These are phyloP conservation scores for Watersipora subatra DNA, from an alignment of 1,140 invertebrate genomes.

Conservation along the genomic window DNA sequence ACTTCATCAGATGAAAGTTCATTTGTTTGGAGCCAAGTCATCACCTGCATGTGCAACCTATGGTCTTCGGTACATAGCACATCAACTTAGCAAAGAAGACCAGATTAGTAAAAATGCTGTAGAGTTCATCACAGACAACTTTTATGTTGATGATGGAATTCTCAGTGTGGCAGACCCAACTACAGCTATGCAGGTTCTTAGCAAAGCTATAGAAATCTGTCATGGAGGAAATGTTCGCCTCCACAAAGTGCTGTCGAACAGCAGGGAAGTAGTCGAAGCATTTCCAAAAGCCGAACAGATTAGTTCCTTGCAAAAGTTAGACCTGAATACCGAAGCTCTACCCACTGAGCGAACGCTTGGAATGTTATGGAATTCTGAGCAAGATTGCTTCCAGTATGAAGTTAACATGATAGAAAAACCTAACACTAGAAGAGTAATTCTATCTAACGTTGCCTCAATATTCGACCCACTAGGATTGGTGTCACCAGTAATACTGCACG, in stretches of 20 bases:
- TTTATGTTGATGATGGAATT: slow-evolving; percentile 17
- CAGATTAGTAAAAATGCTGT: neutral
- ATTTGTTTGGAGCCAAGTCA: neutral
- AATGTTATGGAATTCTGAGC: neutral
- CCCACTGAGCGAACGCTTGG: neutral
- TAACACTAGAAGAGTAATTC: neutral
- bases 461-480: slow-evolving; percentile 4
- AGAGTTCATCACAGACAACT: slow-evolving; percentile 10
- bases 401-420: neutral
- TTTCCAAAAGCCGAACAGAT: neutral
- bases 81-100: neutral
- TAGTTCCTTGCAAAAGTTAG: neutral
- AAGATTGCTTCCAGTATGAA: neutral
- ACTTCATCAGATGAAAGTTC: neutral
- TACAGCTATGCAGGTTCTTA: slow-evolving; percentile 7
- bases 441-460: slow-evolving; percentile 1
- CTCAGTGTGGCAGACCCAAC: slow-evolving; percentile 4
- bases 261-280: neutral
- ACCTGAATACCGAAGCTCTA: too few relatives aligned
- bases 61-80: slow-evolving; percentile 9
- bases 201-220: neutral
- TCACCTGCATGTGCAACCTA: slow-evolving; percentile 16
- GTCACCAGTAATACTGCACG: slow-evolving; percentile 1
- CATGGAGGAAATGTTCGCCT: neutral
- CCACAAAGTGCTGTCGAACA: too few relatives aligned